These are phyloP conservation scores for Nothura maculosa DNA, from an alignment of 2,797 vertebrate genomes.

Conservation along the genomic window DNA sequence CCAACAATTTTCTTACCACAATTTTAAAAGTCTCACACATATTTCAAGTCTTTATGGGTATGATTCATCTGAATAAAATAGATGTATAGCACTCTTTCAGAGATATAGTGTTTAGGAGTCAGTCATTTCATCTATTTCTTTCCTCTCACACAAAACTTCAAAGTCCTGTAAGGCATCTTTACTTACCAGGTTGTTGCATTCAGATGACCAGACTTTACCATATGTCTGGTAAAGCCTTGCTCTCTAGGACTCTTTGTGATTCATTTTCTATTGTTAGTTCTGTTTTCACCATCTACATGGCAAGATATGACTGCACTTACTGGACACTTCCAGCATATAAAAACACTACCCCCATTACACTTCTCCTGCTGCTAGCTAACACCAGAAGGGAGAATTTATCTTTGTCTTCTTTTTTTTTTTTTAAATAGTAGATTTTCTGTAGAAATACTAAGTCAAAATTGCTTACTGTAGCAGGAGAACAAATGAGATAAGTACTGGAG, in stretches of 20 bases:
- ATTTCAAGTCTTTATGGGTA: conserved; percentile 13
- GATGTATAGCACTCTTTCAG: conserved; percentile 5
- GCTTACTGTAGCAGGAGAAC: background rate
- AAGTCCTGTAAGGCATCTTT: background rate
- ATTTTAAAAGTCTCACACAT: conserved; percentile 16
- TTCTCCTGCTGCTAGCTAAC: background rate
- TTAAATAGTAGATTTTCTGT: background rate
- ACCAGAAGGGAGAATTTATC: background rate
- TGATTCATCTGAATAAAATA: conserved; percentile 9
- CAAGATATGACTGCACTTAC: background rate
- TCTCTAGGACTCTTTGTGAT: background rate
- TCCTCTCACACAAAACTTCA: background rate
- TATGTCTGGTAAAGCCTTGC: background rate
- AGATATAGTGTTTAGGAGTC: background rate
- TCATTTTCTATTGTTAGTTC: background rate
- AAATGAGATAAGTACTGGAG: background rate
- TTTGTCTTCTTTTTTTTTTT: no score
- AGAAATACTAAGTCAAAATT: background rate
- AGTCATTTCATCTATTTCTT: background rate
- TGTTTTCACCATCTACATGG: background rate
- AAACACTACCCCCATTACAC: background rate
- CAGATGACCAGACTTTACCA: background rate
- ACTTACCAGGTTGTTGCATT: background rate
- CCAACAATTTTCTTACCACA: background rate
- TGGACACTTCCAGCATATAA: background rate